Evolutionary conservation across 2,797 vertebrate genomes (phyloP), one percentile per base, ranked within the genome.

Genomic region (Macropodus opercularis): DNA sequence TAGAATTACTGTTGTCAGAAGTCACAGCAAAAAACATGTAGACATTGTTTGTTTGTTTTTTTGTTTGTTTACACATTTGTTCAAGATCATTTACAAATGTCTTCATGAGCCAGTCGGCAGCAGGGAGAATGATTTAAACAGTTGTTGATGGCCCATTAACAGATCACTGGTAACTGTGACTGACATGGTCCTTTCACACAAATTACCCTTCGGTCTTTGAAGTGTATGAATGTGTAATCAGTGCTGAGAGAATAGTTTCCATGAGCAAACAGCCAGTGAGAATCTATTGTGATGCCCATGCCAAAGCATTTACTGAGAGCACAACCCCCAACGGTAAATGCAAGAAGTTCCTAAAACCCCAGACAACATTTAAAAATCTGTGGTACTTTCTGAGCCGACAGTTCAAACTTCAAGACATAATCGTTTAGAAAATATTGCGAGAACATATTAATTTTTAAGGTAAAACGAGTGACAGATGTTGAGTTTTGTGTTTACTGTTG

Each of bases 111-210:
- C 13, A 63, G 34, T 59, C 53, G 74, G 51, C 21, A 50, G 47
- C 29, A 75, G 47, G 13, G 56, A 32, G 26, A 35, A 32, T 32
- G 36, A 49, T 4, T 23, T 31, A 60, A 68, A 65, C 50, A 55
- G 53, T 47, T 70, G 57, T 9, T 73, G 46, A 57, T 56, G 51
- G 38, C 31, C 27, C 13, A 41, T 77, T 55, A 68, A 35, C 35
- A 64, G 50, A 12, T 47, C 27, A 12, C 21, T 15, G 36, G 72
- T 64, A 43, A 67, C 24, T 59, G n/a, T 55, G 62, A 60, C 40
- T 47, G 22, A 60, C 14, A 46, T 9, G 13, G 29, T 32, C 39
- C 43, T 31, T 39, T 47, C 48, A 43, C 34, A 59, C 54, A 21
- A 22, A 41, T 52, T 22, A 31, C 14, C 12, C 49, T 34, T 53